Evolutionary conservation across 64 coral and sea anemone genomes (phyloP).

Genomic region (Cladopsammia gracilis): DNA sequence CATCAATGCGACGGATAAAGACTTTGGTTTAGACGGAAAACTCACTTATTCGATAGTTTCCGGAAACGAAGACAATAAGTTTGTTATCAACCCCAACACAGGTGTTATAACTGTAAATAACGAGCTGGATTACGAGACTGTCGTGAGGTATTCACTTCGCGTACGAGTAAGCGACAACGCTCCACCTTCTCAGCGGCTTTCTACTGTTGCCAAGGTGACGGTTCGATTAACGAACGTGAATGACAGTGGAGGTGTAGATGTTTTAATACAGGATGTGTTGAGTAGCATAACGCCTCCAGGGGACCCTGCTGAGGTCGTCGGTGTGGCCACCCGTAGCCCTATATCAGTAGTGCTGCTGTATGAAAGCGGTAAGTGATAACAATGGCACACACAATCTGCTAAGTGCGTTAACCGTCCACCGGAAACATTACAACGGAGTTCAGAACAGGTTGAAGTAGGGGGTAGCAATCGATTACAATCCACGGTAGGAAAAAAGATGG

Average conservation of each 20-base stretch:
- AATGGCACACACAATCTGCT: not conserved
- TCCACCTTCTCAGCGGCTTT: constrained; percentile 22
- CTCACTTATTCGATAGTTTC: constrained; percentile 43
- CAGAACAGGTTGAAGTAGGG: too few species aligned
- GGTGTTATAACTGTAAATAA: constrained; percentile 57
- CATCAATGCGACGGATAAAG: constrained; percentile 70
- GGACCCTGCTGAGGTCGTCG: constrained; percentile 54
- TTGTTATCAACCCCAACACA: constrained; percentile 66
- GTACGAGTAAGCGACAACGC: constrained; percentile 52
- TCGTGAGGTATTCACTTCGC: constrained; percentile 55
- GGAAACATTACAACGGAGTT: not conserved
- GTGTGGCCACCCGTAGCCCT: constrained; percentile 4
- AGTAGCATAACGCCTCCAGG: constrained; percentile 35
- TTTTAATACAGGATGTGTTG: not conserved
- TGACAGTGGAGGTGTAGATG: constrained; percentile 70
- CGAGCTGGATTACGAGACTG: constrained; percentile 52
- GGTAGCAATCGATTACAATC: too few species aligned
- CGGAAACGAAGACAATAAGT: constrained; percentile 64
- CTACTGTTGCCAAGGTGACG: constrained; percentile 50
- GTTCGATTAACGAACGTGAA: constrained; percentile 65
- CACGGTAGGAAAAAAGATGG: too few species aligned
- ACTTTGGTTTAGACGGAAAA: constrained; percentile 77
- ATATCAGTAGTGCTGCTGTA: constrained; percentile 53
- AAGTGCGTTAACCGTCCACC: not conserved
- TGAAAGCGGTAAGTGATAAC: constrained; percentile 51